phyloP scores from a whole-genome alignment of 2,888 invertebrate species.

The Seira musarum region DNA sequence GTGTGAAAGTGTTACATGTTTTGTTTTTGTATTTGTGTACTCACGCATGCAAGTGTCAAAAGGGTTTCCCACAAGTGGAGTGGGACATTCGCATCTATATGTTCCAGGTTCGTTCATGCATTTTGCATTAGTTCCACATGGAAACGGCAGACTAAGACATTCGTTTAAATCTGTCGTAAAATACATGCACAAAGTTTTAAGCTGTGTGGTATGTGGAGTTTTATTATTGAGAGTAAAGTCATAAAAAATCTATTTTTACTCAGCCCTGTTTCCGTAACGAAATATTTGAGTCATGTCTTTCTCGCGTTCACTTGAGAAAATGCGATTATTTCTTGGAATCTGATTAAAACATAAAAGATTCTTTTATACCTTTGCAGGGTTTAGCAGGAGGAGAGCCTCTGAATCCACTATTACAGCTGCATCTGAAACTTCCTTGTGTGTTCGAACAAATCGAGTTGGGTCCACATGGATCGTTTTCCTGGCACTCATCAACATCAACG shows the following conservation, averaged over 20 bases:
- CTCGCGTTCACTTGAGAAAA: no score
- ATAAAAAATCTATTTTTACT: no score
- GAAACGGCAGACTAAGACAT: constrained; percentile 64
- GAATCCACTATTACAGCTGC: constrained; percentile 87
- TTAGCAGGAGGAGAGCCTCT: constrained; percentile 87
- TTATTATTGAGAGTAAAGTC: no score
- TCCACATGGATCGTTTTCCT: constrained; percentile 80
- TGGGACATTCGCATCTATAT: constrained; percentile 83
- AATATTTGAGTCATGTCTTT: no score
- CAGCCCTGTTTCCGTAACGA: no score
- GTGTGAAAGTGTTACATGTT: constrained; percentile 58
- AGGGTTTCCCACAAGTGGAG: constrained; percentile 84
- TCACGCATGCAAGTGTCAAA: constrained; percentile 69
- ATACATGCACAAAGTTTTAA: no score
- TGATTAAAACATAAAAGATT: not conserved
- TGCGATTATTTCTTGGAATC: no score
- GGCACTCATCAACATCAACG: constrained; percentile 85
- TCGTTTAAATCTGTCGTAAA: constrained; percentile 69
- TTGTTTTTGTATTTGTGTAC: constrained; percentile 54
- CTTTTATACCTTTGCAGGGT: constrained; percentile 78
- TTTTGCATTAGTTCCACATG: constrained; percentile 80
- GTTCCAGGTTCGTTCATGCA: constrained; percentile 87
- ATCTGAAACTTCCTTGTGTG: constrained; percentile 84
- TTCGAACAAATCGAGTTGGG: constrained; percentile 85
- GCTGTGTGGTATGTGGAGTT: no score